A percentile compares a stretch with the other conserved stretches of the same genome.
These are phyloP conservation scores for Tapera naevia DNA, from an alignment of 2,797 vertebrate genomes.

Conservation along the genomic window DNA sequence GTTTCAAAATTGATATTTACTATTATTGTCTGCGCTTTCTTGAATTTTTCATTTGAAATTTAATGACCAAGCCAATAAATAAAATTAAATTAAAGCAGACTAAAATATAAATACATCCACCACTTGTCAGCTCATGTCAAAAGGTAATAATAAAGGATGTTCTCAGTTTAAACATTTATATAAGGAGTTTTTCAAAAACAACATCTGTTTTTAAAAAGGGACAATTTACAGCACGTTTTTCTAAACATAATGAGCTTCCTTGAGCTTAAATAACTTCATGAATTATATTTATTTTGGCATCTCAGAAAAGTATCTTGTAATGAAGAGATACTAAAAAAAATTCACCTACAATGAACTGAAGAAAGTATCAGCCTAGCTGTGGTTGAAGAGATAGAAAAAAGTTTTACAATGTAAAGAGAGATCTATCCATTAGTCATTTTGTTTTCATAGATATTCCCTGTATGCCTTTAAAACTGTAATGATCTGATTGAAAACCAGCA, in stretches of 20 bases:
- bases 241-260: neutral
- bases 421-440: neutral
- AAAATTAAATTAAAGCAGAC: slow-evolving; percentile 28
- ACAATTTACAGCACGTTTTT: neutral
- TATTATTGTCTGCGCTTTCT: neutral
- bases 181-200: neutral
- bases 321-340: slow-evolving; percentile 1
- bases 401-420: neutral
- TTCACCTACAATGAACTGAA: neutral
- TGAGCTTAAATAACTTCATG: neutral
- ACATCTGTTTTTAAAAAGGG: neutral
- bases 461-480: neutral
- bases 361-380: neutral
- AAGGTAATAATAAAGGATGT: neutral
- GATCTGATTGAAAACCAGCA: neutral
- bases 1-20: slow-evolving; percentile 27
- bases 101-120: slow-evolving; percentile 1
- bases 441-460: neutral
- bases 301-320: neutral
- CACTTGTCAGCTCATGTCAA: slow-evolving; percentile 4
- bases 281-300: slow-evolving; percentile 28
- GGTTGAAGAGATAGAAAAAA: neutral
- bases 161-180: slow-evolving; percentile 51
- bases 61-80: slow-evolving; percentile 14
- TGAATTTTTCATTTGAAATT: slow-evolving; percentile 21